phyloP scores from a whole-genome alignment of 2,888 invertebrate genomes.

The Catocala sponsa region DNA sequence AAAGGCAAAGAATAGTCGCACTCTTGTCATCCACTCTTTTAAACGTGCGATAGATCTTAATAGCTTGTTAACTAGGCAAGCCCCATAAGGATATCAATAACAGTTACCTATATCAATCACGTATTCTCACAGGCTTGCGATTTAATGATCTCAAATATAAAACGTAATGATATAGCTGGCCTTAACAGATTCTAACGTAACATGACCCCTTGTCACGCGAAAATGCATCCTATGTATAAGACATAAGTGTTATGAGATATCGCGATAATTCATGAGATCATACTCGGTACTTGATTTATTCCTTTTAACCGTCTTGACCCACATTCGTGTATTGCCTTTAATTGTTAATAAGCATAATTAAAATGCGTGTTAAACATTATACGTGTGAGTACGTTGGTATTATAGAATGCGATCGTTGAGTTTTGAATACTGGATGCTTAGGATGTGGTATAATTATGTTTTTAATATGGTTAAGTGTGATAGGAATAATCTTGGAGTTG shows the following conservation, averaged over 20 bases:
- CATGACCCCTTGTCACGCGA: constrained; percentile 37
- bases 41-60: constrained; percentile 11
- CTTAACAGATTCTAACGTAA: constrained; percentile 62
- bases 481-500: no score
- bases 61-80: constrained; percentile 29
- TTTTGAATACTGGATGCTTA: constrained; percentile 18
- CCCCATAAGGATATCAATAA: constrained; percentile 53
- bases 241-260: constrained; percentile 55
- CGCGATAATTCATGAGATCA: constrained; percentile 78
- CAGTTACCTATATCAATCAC: constrained; percentile 72
- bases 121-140: constrained; percentile 60
- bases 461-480: not conserved
- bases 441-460: constrained; percentile 24
- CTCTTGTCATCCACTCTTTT: not conserved
- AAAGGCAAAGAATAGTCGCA: no score
- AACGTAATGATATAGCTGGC: constrained; percentile 78
- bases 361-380: constrained; percentile 82
- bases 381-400: constrained; percentile 44
- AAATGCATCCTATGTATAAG: constrained; percentile 50
- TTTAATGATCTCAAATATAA: constrained; percentile 82
- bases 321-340: constrained; percentile 85
- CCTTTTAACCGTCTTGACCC: constrained; percentile 85
- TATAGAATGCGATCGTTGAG: constrained; percentile 37
- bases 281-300: constrained; percentile 84
- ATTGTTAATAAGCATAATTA: constrained; percentile 88